phyloP scores from a whole-genome alignment of 2,888 invertebrate genomes.

The Elmis aenea region DNA sequence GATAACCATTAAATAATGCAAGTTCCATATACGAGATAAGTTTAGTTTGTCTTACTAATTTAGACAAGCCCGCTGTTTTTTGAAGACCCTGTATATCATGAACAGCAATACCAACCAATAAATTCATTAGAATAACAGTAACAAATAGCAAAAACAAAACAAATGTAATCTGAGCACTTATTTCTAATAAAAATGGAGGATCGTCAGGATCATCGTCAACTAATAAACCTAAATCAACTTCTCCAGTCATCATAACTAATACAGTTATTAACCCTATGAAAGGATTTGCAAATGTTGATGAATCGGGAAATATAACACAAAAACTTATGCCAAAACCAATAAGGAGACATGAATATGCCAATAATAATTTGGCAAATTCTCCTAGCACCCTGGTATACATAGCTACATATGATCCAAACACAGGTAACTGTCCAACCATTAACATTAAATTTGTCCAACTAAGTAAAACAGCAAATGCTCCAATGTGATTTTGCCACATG shows the following conservation, averaged over 20 bases:
- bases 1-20: constrained; percentile 72
- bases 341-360: constrained; percentile 79
- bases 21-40: constrained; percentile 81
- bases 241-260: constrained; percentile 86
- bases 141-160: constrained; percentile 77
- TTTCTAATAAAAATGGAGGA: constrained; percentile 69
- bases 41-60: constrained; percentile 79
- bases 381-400: constrained; percentile 87
- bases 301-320: constrained; percentile 80
- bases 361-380: constrained; percentile 79
- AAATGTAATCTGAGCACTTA: constrained; percentile 78
- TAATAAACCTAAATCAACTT: constrained; percentile 70
- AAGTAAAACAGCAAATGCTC: constrained; percentile 78
- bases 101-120: constrained; percentile 81
- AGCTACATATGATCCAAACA: constrained; percentile 85
- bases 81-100: constrained; percentile 82
- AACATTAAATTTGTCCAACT: constrained; percentile 89
- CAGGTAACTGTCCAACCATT: constrained; percentile 83
- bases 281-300: constrained; percentile 76
- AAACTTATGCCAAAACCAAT: constrained; percentile 85
- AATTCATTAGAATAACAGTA: constrained; percentile 80
- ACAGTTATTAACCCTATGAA: constrained; percentile 81
- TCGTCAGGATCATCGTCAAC: constrained; percentile 72
- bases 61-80: constrained; percentile 79
- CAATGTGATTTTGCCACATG: constrained; percentile 82